Evolutionary conservation across 2,797 vertebrate genomes (phyloP), one percentile per base, ranked within the genome.

Genomic region (Sebastes ruberrimus): DNA sequence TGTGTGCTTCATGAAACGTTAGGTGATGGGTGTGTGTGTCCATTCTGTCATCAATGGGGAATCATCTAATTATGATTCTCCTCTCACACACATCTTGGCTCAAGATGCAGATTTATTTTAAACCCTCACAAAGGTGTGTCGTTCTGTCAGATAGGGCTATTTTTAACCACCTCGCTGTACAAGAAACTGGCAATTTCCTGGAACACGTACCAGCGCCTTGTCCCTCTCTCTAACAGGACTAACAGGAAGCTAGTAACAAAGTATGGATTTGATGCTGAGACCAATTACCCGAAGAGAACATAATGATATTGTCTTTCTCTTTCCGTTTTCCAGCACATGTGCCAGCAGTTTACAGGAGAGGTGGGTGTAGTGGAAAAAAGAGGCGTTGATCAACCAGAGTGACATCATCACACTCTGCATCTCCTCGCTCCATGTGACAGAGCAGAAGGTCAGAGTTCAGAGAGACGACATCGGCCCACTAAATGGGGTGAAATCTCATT

Each of bases 371-470:
- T 69, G 42, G 60, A 46, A 75, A 75, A 62, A 60, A 52, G n/a
- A 49, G 2, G 11, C 32, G 22, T 46, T 35, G 27, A 7, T 22
- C 46, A 49, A 20, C 18, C 46, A 20, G 27, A 30, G 70, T 25
- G 7, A 49, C 74, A 71, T 78, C 62, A 63, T 42, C 65, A 11
- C 2, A 4, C 23, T 23, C 46, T 49, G 55, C 6, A 5, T 32
- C 30, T 56, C 76, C 7, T 71, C 56, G 27, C 16, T 63, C 71
- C 57, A 22, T 69, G 61, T 20, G 59, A 38, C 32, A 46, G 38
- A 81, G 56, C 59, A 76, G 52, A 56, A 86, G 64, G 77, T 90
- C 75, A 82, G 72, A 81, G 80, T 30, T 86, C 68, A 83, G 53
- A 28, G 22, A 53, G 55, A 72, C 84, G 60, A 80, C 65, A 35